Conservation (phyloP, 1,140 invertebrate genomes). For the Pinna nobilis region DNA sequence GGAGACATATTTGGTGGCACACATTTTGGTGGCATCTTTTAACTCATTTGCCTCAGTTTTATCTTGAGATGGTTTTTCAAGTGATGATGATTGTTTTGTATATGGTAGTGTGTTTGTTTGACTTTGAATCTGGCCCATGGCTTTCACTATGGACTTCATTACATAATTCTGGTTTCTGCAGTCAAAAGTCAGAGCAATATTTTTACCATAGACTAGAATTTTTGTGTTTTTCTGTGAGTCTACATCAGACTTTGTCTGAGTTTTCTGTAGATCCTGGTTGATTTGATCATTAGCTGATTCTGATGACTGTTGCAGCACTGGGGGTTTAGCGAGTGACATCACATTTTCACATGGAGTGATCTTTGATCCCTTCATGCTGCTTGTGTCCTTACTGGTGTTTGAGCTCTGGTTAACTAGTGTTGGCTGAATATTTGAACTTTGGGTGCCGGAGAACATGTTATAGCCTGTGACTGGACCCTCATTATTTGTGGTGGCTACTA, state of each 20-base stretch:
- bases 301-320: not conserved
- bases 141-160: constrained; percentile 10
- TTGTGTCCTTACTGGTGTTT: not conserved
- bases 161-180: constrained; percentile 27
- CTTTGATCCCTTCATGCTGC: not conserved
- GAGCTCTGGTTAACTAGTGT: not conserved
- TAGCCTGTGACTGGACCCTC: not conserved
- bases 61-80: not conserved
- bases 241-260: not conserved
- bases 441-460: not conserved
- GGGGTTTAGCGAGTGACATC: not conserved
- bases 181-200: constrained; percentile 42
- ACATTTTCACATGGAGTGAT: constrained; percentile 1
- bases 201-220: constrained; percentile 44
- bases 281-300: not conserved
- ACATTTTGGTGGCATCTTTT: not conserved
- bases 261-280: not conserved
- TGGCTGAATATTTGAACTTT: not conserved
- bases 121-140: constrained; percentile 1
- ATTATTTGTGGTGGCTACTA: not conserved
- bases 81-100: not conserved
- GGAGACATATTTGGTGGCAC: not conserved
- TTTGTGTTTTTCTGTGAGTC: constrained; percentile 38
- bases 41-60: not conserved
- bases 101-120: too few relatives aligned